These are phyloP conservation scores for Atlantisia rogersi DNA, from an alignment of 2,113 vertebrate genomes.

Conservation along the genomic window DNA sequence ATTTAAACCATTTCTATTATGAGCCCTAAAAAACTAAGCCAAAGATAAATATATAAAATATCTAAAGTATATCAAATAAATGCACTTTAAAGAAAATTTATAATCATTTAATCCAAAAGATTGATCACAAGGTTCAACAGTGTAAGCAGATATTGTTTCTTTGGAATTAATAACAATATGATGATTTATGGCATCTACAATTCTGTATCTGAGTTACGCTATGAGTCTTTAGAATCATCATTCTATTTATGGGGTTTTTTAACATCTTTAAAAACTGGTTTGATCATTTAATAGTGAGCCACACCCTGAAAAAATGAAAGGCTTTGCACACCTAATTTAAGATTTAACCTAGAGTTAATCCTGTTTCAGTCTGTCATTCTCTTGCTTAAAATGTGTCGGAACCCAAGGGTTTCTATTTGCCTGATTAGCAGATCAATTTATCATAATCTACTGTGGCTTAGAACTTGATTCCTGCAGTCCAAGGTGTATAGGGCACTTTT, in stretches of 20 bases:
- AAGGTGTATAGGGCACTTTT: neutral
- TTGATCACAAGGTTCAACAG: neutral
- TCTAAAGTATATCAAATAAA: neutral
- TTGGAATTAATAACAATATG: neutral
- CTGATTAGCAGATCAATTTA: neutral
- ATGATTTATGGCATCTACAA: neutral
- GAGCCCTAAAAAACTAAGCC: neutral
- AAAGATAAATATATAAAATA: neutral
- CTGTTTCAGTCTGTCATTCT: neutral
- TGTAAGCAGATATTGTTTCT: neutral
- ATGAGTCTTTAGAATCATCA: neutral
- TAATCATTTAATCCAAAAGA: neutral
- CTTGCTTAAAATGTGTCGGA: neutral
- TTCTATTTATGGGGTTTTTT: neutral
- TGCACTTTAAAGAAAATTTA: neutral
- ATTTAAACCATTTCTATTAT: neutral
- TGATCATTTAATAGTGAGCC: neutral
- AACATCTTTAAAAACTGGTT: neutral
- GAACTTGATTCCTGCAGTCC: neutral
- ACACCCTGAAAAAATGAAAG: neutral
- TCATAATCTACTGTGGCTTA: neutral
- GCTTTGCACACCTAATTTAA: slow-evolving; percentile 16
- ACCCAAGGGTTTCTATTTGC: neutral
- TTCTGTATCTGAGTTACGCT: neutral
- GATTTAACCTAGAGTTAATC: neutral